Base-by-base conservation (phyloP, 2,113 vertebrate species). In the Heteronetta atricapilla region DNA sequence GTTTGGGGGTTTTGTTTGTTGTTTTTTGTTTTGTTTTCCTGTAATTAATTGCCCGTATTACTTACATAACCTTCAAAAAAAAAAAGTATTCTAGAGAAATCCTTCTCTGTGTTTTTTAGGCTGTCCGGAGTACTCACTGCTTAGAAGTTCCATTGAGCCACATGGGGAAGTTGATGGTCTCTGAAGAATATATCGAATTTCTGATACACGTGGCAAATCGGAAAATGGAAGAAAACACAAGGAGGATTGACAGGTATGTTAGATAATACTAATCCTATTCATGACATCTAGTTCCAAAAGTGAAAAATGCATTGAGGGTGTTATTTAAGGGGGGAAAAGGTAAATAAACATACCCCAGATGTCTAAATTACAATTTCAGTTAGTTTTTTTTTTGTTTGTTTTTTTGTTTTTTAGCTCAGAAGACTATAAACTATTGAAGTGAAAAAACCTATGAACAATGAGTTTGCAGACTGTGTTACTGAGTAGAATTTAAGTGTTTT, bases 141-240 rank as follows among this genome's bases (percentile, higher is more conserved):
- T 97, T 99, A 85, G 99, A 99, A 97, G 99, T 99, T 93, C 99
- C 99, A 3, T 89, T 99, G 88, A 98, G 97, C 89, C 98, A 94
- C 22, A 92, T 97, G n/a, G 99, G 99, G 52, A 98, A 93, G 52
- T 48, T 98, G 58, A 97, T 99, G 95, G 98, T 99, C 83, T 98
- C 97, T 0, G 97, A 98, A 7, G 98, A 99, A 33, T 99, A 99
- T 84, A 94, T 99, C 22, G 86, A 98, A 33, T 99, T 99, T 94
- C 91, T 99, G 6, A 76, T 98, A 80, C 96, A 97, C 33, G 88
- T 97, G 84, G 99, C 99, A 81, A 99, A 99, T 97, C 97, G 94
- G 89, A 99, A 99, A 96, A 98, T 99, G 98, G 98, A 99, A 63
- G 99, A 99, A 96, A 99, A 99, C 92, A 95, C 96, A 13, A 98